Percentiles rank a stretch among this genome's conserved stretches.
These are phyloP conservation scores for Procambarus virginalis DNA, from an alignment of 1,140 invertebrate species.

Conservation along the genomic window DNA sequence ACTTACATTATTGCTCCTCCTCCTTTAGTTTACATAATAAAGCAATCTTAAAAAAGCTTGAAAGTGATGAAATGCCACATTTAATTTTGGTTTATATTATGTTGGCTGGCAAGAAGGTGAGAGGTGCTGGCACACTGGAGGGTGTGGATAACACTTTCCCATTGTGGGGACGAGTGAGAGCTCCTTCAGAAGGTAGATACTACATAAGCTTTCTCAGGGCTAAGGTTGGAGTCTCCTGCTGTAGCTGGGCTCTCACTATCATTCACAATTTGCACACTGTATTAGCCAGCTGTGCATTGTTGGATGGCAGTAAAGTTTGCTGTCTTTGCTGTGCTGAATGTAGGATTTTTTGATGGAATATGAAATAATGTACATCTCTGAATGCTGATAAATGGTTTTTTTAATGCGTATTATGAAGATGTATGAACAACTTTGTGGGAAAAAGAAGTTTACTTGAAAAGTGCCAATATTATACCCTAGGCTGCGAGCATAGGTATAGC, in stretches of 20 bases:
- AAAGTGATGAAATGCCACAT: background rate
- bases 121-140: conserved; percentile 58
- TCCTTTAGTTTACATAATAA: conserved; percentile 14
- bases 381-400: conserved; percentile 47
- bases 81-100: conserved; percentile 42
- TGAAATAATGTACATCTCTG: conserved; percentile 56
- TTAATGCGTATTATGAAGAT: conserved; percentile 41
- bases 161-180: conserved; percentile 29
- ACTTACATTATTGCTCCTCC: conserved; percentile 26
- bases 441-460: conserved; percentile 53
- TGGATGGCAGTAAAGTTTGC: conserved; percentile 48
- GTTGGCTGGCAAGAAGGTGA: conserved; percentile 56
- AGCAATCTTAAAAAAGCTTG: conserved; percentile 10
- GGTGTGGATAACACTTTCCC: conserved; percentile 30
- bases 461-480: conserved; percentile 65
- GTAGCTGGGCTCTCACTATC: conserved; percentile 19
- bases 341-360: conserved; percentile 49
- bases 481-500: conserved; percentile 61
- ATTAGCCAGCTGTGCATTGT: conserved; percentile 62
- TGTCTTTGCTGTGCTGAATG: conserved; percentile 62
- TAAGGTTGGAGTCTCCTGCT: background rate
- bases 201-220: background rate
- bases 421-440: conserved; percentile 61
- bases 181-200: background rate
- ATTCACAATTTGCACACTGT: conserved; percentile 51